A percentile compares a stretch with the other conserved stretches of the same genome.
These are phyloP conservation scores for Platygyra sinensis DNA, from an alignment of 64 coral and sea anemone genomes.

Conservation along the genomic window DNA sequence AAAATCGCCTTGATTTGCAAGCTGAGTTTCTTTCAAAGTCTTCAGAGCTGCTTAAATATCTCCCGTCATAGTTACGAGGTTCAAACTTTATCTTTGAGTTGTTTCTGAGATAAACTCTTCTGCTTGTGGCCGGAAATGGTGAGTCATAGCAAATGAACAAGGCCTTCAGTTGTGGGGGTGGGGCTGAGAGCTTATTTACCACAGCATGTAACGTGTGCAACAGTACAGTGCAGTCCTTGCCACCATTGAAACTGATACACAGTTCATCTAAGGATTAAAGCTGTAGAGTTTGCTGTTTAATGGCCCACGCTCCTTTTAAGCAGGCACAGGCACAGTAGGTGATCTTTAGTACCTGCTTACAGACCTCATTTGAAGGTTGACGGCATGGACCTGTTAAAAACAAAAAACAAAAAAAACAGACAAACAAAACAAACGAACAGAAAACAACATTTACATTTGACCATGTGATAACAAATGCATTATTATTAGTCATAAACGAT, in stretches of 20 bases:
- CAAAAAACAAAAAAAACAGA: too few relatives aligned
- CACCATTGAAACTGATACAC: slow-evolving; percentile 97
- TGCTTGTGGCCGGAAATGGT: slow-evolving; percentile 83
- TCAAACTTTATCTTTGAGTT: slow-evolving; percentile 74
- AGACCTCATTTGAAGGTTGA: not conserved
- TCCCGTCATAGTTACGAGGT: slow-evolving; percentile 77
- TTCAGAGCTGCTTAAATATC: slow-evolving; percentile 82
- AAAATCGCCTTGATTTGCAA: slow-evolving; percentile 78
- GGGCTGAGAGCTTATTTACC: slow-evolving; percentile 21
- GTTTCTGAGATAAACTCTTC: slow-evolving; percentile 86
- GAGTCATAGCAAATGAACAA: slow-evolving; percentile 83
- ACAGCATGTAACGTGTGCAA: slow-evolving; percentile 73
- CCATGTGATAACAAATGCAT: too few relatives aligned
- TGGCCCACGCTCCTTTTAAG: slow-evolving; percentile 95
- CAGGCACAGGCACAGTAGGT: slow-evolving; percentile 73
- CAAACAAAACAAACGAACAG: too few relatives aligned
- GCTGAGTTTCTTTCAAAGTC: slow-evolving; percentile 73
- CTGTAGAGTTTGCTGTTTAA: slow-evolving; percentile 76
- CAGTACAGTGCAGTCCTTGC: slow-evolving; percentile 97
- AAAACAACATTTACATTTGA: not conserved
- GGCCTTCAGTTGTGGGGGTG: slow-evolving; percentile 64
- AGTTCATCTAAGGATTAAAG: slow-evolving; percentile 86
- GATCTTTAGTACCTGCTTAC: not conserved
- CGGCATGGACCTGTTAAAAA: not conserved
- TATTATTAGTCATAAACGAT: too few relatives aligned